A percentile compares a stretch with the other conserved stretches of the same genome.
These are phyloP conservation scores for Coturnix japonica DNA, from an alignment of 2,113 vertebrate genomes.

Conservation along the genomic window DNA sequence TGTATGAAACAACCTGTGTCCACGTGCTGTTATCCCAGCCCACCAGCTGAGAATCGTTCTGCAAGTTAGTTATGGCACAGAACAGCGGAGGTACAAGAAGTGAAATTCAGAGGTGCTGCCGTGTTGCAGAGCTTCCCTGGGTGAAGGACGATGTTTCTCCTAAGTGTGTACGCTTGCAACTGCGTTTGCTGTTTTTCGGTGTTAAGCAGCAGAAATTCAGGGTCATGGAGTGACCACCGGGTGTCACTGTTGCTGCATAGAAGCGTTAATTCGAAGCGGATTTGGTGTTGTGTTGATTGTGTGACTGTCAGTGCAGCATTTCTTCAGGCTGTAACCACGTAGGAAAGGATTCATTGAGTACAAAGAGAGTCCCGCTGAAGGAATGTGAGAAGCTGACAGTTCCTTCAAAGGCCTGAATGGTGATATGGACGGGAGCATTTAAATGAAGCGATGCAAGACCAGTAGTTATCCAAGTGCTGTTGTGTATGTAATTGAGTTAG, in stretches of 20 bases:
- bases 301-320: neutral
- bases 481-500: neutral
- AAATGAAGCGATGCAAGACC: neutral
- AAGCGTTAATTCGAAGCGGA: rapidly evolving
- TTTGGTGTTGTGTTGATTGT: neutral
- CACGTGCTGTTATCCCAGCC: rapidly evolving
- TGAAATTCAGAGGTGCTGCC: rapidly evolving
- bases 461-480: neutral
- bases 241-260: conserved; percentile 40
- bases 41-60: neutral
- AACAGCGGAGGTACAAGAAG: rapidly evolving
- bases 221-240: neutral
- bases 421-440: neutral
- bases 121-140: neutral
- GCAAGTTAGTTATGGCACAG: neutral
- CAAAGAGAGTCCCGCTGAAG: conserved; percentile 6
- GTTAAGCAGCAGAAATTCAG: neutral
- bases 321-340: neutral
- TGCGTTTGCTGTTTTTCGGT: neutral
- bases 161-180: neutral
- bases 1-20: rapidly evolving
- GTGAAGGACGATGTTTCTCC: neutral
- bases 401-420: neutral
- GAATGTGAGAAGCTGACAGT: neutral
- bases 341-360: neutral